A percentile compares a stretch with the other conserved stretches of the same genome.
phyloP scores from a whole-genome alignment of 2,888 invertebrate genomes.

The Operophtera brumata region DNA sequence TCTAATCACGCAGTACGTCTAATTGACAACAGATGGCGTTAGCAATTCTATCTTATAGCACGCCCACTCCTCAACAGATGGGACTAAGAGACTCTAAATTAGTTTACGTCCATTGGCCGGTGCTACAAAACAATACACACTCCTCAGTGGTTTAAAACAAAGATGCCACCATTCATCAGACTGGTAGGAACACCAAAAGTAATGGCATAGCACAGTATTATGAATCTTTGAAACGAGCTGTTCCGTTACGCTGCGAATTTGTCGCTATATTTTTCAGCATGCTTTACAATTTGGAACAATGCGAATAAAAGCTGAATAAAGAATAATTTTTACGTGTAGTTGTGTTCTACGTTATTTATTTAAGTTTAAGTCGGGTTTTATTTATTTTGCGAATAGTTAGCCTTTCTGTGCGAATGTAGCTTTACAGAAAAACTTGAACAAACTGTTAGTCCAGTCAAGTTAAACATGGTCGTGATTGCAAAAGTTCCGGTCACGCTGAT shows the following conservation, averaged over 20 bases:
- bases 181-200: conserved; percentile 1
- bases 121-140: background rate
- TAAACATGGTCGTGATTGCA: too few species aligned
- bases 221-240: conserved; percentile 18
- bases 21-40: too few species aligned
- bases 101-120: too few species aligned
- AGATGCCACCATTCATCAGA: background rate
- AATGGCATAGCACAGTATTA: conserved; percentile 16
- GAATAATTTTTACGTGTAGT: conserved; percentile 14
- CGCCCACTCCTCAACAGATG: too few species aligned
- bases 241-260: conserved; percentile 13
- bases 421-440: too few species aligned
- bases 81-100: too few species aligned
- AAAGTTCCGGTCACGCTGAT: too few species aligned
- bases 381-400: conserved; percentile 4
- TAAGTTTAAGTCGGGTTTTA: conserved; percentile 7
- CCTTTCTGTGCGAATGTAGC: background rate
- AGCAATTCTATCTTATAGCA: too few species aligned
- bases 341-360: conserved; percentile 16
- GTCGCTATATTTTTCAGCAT: conserved; percentile 19
- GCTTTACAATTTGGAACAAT: conserved; percentile 15
- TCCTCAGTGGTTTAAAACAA: background rate
- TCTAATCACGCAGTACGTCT: too few species aligned
- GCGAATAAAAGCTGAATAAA: conserved; percentile 9
- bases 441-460: too few species aligned